Percentiles rank a stretch among this genome's conserved stretches.
Evolutionary conservation across 2,888 invertebrate species (phyloP).

Genomic region (Caenorhabditis sp.): DNA sequence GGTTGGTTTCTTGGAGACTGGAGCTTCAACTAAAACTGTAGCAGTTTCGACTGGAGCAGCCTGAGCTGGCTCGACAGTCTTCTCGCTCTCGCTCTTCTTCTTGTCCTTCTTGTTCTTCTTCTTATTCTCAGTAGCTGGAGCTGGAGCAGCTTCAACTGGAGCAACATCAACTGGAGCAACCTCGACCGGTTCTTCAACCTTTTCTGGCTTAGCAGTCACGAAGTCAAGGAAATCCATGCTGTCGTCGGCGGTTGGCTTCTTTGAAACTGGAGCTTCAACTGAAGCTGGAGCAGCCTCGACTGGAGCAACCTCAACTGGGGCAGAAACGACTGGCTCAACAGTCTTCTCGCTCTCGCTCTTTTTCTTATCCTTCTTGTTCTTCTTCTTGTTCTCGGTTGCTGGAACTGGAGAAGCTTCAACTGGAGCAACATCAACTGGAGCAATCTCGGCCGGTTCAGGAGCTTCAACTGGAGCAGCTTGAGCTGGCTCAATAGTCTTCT

Average conservation of each 20-base stretch:
- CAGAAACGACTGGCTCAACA: no score
- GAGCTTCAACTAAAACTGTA: slow-evolving; percentile 13
- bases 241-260: slow-evolving; percentile 16
- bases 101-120: background rate
- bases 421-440: slow-evolving; percentile 26
- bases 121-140: background rate
- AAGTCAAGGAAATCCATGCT: slow-evolving; percentile 62
- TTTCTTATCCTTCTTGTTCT: background rate
- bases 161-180: background rate
- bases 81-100: slow-evolving; percentile 18
- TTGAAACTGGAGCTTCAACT: background rate
- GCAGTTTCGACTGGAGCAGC: slow-evolving; percentile 13
- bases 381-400: slow-evolving; percentile 4
- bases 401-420: slow-evolving; percentile 20
- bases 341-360: no score
- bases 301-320: background rate
- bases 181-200: background rate
- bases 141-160: slow-evolving; percentile 4
- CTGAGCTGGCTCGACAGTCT: slow-evolving; percentile 18
- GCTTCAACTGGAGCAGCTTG: slow-evolving; percentile 9
- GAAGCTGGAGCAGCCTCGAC: no score
- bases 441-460: slow-evolving; percentile 4
- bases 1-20: slow-evolving; percentile 40
- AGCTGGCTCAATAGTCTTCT: slow-evolving; percentile 9
- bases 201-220: slow-evolving; percentile 57